Conservation (phyloP, 2,797 vertebrate species). For the Pampus argenteus region DNA sequence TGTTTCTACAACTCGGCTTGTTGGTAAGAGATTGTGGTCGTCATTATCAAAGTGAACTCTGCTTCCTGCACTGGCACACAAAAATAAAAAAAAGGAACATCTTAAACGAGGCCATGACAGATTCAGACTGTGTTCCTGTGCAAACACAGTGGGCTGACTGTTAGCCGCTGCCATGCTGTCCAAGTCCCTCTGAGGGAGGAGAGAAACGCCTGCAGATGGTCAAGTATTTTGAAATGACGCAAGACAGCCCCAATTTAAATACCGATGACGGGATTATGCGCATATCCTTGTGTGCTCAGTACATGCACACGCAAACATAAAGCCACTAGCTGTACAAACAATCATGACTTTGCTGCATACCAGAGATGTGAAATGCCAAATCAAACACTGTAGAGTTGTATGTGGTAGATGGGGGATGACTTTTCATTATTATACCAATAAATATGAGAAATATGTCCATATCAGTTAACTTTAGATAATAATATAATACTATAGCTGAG, state of each 20-base stretch:
- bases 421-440: neutral
- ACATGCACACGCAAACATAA: slow-evolving; percentile 35
- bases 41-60: too few relatives aligned
- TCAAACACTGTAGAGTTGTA: slow-evolving; percentile 21
- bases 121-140: slow-evolving; percentile 51
- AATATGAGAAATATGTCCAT: neutral
- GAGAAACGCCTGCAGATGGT: slow-evolving; percentile 62
- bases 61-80: too few relatives aligned
- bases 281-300: slow-evolving; percentile 39
- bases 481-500: neutral
- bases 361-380: slow-evolving; percentile 14
- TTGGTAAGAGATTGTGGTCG: too few relatives aligned
- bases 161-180: slow-evolving; percentile 47
- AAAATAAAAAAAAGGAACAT: too few relatives aligned
- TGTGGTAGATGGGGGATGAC: neutral
- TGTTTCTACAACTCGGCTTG: too few relatives aligned
- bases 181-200: slow-evolving; percentile 51
- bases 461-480: slow-evolving; percentile 13
- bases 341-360: slow-evolving; percentile 18
- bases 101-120: slow-evolving; percentile 56
- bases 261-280: slow-evolving; percentile 25
- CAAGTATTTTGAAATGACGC: slow-evolving; percentile 54
- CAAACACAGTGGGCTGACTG: slow-evolving; percentile 59
- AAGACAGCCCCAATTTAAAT: slow-evolving; percentile 45
- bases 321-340: slow-evolving; percentile 47